phyloP scores from a whole-genome alignment of 2,797 vertebrate species.

The Furcifer pardalis region DNA sequence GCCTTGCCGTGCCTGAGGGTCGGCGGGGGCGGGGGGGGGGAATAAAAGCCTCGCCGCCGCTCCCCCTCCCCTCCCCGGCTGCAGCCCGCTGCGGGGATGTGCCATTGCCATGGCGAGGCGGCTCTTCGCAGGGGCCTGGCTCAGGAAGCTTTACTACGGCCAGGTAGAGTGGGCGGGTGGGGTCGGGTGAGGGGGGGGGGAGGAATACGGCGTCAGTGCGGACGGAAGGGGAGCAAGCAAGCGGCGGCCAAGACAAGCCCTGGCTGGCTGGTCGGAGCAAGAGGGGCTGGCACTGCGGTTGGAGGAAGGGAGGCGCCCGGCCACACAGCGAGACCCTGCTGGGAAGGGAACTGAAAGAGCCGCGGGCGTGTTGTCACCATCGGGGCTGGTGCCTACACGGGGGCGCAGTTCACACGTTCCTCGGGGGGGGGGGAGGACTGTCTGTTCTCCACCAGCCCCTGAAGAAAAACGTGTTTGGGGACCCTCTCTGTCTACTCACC shows the following conservation, averaged over 20 bases:
- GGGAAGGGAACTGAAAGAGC: not conserved
- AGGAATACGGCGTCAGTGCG: not conserved
- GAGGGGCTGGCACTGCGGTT: not conserved
- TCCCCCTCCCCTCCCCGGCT: not conserved
- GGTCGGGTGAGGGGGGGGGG: constrained; percentile 44
- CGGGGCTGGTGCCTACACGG: not conserved
- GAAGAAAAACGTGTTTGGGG: not conserved
- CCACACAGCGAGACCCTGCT: not conserved
- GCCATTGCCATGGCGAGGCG: constrained; percentile 88
- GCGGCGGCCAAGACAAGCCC: not conserved
- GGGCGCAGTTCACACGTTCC: not conserved
- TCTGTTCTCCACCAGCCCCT: not conserved
- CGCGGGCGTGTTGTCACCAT: not conserved
- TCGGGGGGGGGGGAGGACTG: no score
- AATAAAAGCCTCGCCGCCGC: not conserved
- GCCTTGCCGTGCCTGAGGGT: not conserved
- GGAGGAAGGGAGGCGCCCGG: not conserved
- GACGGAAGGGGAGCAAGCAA: not conserved
- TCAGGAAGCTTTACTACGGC: constrained; percentile 82
- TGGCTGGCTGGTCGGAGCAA: no score
- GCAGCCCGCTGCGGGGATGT: constrained; percentile 82
- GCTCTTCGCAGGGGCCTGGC: constrained; percentile 86
- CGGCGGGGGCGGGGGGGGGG: not conserved
- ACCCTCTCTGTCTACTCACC: not conserved
- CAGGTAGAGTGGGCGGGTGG: no score